Base-by-base conservation (phyloP, 1,140 invertebrate species). In the Antheraea mylitta region DNA sequence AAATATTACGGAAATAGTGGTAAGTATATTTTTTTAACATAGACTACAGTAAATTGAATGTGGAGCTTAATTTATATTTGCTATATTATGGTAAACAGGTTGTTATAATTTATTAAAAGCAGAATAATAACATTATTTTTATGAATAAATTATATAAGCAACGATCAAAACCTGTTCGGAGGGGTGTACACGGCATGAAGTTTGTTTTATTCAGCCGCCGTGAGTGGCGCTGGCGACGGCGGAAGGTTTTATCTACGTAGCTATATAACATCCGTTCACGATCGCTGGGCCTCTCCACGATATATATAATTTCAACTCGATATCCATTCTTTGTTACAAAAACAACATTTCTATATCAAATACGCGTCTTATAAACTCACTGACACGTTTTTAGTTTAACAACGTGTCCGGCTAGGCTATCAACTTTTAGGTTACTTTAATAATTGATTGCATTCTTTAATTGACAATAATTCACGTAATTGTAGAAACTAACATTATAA, bases 191-290 rank as follows among this genome's bases (percentile, higher is more conserved):
- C 81, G 76, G 80, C 89, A 90, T 91, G 89, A 91, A 91, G 87
- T 71, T 71, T 66, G 81, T 82, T 89, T 87, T 78, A 72, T 76
- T 80, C 74, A 79, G 80, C 76, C 77, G 78, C 87, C 89, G 68
- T 83, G 36, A 79, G 89, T 75, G 76, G 89, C 87, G 89, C 86
- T 85, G 82, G 37, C 62, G 67, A 79, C 87, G 87, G 87, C 89
- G 89, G 89, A 91, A 91, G 89, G 89, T 91, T 91, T 91, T 89
- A 91, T 89, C 89, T 91, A 90, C 86, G 86, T 90, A 91, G 82
- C 85, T 90, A 89, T 89, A 90, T 84, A 86, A 89, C 87, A 91
- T 91, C 89, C 89, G 89, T 81, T 79, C 88, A 78, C 85, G 78
- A 79, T 73, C 77, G 68, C 92, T 86, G 74, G 94, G 93, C 80